Evolutionary conservation across 1,140 invertebrate genomes (phyloP).

Genomic region (Ectropis grisescens): DNA sequence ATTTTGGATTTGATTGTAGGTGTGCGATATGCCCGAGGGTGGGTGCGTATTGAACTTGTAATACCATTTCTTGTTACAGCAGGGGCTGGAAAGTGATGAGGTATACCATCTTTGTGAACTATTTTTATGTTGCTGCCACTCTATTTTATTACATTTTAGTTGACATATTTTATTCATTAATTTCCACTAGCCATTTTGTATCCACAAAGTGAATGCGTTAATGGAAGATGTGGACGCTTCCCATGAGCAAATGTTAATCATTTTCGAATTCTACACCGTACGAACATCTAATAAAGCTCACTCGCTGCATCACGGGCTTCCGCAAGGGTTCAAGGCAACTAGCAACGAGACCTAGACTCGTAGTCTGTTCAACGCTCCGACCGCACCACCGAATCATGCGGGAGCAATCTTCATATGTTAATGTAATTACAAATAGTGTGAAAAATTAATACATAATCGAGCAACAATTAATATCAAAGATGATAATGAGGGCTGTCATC

Average conservation of each 20-base stretch:
- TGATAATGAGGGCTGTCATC: too few relatives aligned
- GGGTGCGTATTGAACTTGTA: constrained; percentile 68
- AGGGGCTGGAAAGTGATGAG: constrained; percentile 90
- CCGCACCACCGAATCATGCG: too few relatives aligned
- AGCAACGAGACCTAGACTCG: too few relatives aligned
- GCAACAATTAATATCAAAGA: too few relatives aligned
- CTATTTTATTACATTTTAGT: constrained; percentile 61
- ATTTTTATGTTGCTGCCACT: constrained; percentile 69
- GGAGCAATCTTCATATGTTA: too few relatives aligned
- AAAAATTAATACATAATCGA: too few relatives aligned
- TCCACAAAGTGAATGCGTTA: constrained; percentile 58
- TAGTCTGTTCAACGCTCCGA: too few relatives aligned
- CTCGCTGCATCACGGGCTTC: constrained; percentile 51
- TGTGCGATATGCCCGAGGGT: constrained; percentile 37
- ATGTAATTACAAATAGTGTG: too few relatives aligned
- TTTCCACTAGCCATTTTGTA: constrained; percentile 59
- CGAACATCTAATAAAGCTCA: constrained; percentile 35
- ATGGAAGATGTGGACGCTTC: constrained; percentile 64
- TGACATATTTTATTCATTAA: constrained; percentile 53
- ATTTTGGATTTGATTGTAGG: too few relatives aligned
- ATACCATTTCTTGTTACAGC: constrained; percentile 78
- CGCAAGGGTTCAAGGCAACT: constrained; percentile 10
- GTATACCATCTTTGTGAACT: constrained; percentile 75
- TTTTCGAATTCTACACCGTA: constrained; percentile 39
- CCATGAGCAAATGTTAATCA: constrained; percentile 45